Conservation (phyloP, 2,888 invertebrate species). For the Lasioglossum zephyrum region DNA sequence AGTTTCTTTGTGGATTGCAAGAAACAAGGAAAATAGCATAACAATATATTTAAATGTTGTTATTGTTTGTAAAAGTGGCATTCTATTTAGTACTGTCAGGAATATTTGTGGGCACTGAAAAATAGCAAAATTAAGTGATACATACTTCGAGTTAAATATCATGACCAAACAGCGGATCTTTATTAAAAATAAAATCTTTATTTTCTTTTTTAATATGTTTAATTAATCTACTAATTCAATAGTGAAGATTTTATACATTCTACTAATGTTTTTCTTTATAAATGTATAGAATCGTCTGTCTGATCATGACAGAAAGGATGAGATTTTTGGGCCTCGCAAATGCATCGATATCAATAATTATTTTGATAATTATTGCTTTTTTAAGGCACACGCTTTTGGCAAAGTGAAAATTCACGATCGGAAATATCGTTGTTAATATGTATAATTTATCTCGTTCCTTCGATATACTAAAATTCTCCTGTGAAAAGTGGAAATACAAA, state of each 20-base stretch:
- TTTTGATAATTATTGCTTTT: not conserved
- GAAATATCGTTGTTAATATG: not conserved
- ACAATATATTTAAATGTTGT: not conserved
- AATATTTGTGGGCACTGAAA: not conserved
- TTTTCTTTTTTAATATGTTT: too few species aligned
- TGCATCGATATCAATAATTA: not conserved
- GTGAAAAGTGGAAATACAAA: not conserved
- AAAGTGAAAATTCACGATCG: not conserved
- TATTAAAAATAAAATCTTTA: too few species aligned
- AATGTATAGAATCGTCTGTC: too few species aligned
- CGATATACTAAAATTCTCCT: not conserved
- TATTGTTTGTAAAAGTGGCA: not conserved
- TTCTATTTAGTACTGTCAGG: not conserved
- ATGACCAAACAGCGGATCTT: not conserved
- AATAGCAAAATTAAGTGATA: too few species aligned
- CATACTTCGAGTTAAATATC: too few species aligned
- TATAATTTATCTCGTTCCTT: not conserved
- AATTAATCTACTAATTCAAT: too few species aligned
- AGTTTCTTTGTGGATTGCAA: not conserved
- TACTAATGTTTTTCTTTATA: too few species aligned
- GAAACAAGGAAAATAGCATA: not conserved
- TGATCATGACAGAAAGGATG: too few species aligned
- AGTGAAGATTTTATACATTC: too few species aligned
- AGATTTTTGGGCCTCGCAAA: not conserved
- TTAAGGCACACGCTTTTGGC: not conserved